These are phyloP conservation scores for Chloromyia formosa DNA, from an alignment of 2,888 invertebrate species.

Conservation along the genomic window DNA sequence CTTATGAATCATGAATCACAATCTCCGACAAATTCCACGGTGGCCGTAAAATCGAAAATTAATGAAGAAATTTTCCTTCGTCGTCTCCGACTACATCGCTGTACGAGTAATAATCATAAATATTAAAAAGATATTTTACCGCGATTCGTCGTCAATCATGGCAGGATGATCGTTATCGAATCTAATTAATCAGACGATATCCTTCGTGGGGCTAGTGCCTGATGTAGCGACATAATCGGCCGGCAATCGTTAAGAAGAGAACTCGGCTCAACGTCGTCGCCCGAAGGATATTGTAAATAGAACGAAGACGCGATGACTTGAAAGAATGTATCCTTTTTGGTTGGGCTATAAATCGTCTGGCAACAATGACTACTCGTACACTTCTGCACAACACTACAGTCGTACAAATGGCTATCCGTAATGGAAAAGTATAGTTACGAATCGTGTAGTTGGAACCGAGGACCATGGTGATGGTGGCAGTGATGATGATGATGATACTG, in stretches of 20 bases:
- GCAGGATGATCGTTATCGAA: not conserved
- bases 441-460: too few relatives aligned
- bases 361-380: not conserved
- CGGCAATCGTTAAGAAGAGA: not conserved
- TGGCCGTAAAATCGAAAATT: too few relatives aligned
- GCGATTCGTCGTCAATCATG: not conserved
- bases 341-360: too few relatives aligned
- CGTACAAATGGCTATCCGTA: not conserved
- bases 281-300: not conserved
- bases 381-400: not conserved
- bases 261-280: not conserved
- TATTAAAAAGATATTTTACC: too few relatives aligned
- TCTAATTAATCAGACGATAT: conserved; percentile 7
- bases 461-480: not conserved
- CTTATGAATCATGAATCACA: too few relatives aligned
- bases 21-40: too few relatives aligned
- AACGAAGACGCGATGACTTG: too few relatives aligned
- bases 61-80: too few relatives aligned
- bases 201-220: not conserved
- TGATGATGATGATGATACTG: conserved; percentile 5
- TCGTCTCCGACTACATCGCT: too few relatives aligned
- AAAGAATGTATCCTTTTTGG: too few relatives aligned
- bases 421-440: not conserved
- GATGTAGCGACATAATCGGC: not conserved
- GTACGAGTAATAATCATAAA: too few relatives aligned